Conservation (phyloP, 2,888 invertebrate species). For the Phorcus lineatus region DNA sequence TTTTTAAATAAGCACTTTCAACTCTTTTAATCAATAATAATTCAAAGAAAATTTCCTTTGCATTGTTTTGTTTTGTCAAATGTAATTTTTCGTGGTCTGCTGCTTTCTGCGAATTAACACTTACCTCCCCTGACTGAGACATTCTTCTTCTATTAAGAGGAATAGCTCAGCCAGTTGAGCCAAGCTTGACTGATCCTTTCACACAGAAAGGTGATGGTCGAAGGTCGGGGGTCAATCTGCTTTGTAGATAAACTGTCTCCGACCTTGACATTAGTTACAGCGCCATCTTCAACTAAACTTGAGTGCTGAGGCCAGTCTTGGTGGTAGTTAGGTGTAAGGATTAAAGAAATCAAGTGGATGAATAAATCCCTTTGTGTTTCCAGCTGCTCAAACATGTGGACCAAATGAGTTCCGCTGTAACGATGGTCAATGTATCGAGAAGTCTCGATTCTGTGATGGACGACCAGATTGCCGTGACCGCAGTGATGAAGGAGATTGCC, state of each 20-base stretch:
- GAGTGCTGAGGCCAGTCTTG: not conserved
- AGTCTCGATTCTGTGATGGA: slow-evolving; percentile 73
- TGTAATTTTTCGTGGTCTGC: not conserved
- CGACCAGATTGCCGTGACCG: slow-evolving; percentile 76
- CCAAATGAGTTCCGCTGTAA: slow-evolving; percentile 70
- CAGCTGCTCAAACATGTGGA: slow-evolving; percentile 38
- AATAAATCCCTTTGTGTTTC: not conserved
- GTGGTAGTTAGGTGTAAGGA: not conserved
- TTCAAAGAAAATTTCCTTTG: too few species aligned
- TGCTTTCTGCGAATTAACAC: not conserved
- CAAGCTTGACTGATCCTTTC: slow-evolving; percentile 6
- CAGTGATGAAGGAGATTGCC: slow-evolving; percentile 56
- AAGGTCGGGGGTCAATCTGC: not conserved
- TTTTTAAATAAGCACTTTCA: too few species aligned
- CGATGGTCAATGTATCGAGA: slow-evolving; percentile 72
- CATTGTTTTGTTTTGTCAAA: too few species aligned
- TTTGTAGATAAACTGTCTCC: slow-evolving; percentile 12
- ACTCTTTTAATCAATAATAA: too few species aligned
- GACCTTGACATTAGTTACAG: slow-evolving; percentile 21
- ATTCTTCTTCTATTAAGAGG: not conserved
- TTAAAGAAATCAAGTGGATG: not conserved
- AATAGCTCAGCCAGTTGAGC: not conserved
- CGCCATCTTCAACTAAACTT: slow-evolving; percentile 15
- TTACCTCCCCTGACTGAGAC: slow-evolving; percentile 12
- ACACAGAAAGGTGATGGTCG: slow-evolving; percentile 11